Percentiles rank a stretch among this genome's conserved stretches.
phyloP scores from a whole-genome alignment of 2,113 vertebrate species.

The Silurus asotus region DNA sequence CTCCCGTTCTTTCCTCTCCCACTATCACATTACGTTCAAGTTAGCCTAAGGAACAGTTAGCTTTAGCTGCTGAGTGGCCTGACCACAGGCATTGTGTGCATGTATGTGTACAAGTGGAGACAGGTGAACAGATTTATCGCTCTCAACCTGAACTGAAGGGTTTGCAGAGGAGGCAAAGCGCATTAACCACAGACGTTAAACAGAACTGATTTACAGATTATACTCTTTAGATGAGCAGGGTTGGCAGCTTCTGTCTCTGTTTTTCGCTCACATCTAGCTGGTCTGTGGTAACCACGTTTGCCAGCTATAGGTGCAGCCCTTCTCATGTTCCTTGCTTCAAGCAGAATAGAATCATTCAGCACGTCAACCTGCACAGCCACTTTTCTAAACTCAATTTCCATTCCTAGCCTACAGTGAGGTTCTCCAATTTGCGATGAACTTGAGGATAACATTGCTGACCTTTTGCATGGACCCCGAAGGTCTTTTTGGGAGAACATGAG shows the following conservation, averaged over 20 bases:
- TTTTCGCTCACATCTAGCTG: neutral
- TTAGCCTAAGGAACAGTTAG: conserved; percentile 20
- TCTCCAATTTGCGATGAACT: conserved; percentile 41
- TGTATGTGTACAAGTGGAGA: conserved; percentile 24
- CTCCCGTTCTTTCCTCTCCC: conserved; percentile 13
- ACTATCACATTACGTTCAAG: conserved; percentile 37
- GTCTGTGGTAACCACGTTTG: conserved; percentile 54
- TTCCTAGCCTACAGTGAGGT: conserved; percentile 40
- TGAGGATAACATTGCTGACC: conserved; percentile 55
- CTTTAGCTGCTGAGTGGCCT: conserved; percentile 27
- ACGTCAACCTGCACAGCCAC: neutral
- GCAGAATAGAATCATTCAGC: conserved; percentile 50
- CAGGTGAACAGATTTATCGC: conserved; percentile 36
- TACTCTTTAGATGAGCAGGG: conserved; percentile 2
- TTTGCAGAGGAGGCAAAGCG: conserved; percentile 10
- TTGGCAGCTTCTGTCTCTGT: conserved; percentile 3
- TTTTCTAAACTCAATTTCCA: conserved; percentile 36
- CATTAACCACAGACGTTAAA: conserved; percentile 55
- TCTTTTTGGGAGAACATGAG: conserved; percentile 5
- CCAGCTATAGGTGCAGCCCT: conserved; percentile 44
- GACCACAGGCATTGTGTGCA: conserved; percentile 8
- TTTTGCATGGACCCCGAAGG: conserved; percentile 51
- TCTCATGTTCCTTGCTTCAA: conserved; percentile 36
- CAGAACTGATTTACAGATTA: conserved; percentile 42
- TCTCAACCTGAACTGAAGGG: conserved; percentile 16